Conservation (phyloP, 2,797 vertebrate species). For the Perodicticus potto region DNA sequence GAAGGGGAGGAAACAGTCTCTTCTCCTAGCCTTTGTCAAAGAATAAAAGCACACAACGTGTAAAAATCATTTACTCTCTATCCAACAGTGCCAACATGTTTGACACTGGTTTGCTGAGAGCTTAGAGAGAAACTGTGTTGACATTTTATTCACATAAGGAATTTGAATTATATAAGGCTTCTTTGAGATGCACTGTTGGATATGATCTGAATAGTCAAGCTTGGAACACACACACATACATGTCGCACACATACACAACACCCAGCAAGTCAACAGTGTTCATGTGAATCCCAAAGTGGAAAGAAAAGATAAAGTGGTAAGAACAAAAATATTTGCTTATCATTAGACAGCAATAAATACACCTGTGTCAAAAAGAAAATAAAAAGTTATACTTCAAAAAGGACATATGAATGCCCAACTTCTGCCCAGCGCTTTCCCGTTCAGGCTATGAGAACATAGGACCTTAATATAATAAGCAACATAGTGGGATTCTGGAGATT, state of each 20-base stretch:
- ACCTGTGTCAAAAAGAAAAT: constrained; percentile 26
- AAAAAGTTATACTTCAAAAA: constrained; percentile 48
- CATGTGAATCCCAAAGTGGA: constrained; percentile 45
- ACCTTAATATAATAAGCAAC: neutral
- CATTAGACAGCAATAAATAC: constrained; percentile 37
- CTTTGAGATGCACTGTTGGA: constrained; percentile 73
- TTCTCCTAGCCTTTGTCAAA: constrained; percentile 75
- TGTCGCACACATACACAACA: neutral
- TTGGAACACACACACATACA: neutral
- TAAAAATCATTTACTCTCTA: constrained; percentile 82
- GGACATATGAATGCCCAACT: neutral
- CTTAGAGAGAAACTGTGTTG: constrained; percentile 77
- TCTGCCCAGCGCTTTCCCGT: neutral
- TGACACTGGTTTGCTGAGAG: constrained; percentile 79
- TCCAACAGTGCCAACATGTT: constrained; percentile 72
- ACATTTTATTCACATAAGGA: constrained; percentile 81
- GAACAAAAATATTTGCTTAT: constrained; percentile 71
- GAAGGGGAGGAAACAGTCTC: constrained; percentile 64
- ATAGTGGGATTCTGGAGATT: neutral
- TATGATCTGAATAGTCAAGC: constrained; percentile 78
- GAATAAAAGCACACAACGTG: constrained; percentile 77
- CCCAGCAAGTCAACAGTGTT: constrained; percentile 60
- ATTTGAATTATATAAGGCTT: constrained; percentile 82
- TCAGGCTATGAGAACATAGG: neutral
- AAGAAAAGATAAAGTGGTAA: constrained; percentile 67